Conservation (phyloP, 2,797 vertebrate genomes). For the Phaenicophaeus curvirostris region DNA sequence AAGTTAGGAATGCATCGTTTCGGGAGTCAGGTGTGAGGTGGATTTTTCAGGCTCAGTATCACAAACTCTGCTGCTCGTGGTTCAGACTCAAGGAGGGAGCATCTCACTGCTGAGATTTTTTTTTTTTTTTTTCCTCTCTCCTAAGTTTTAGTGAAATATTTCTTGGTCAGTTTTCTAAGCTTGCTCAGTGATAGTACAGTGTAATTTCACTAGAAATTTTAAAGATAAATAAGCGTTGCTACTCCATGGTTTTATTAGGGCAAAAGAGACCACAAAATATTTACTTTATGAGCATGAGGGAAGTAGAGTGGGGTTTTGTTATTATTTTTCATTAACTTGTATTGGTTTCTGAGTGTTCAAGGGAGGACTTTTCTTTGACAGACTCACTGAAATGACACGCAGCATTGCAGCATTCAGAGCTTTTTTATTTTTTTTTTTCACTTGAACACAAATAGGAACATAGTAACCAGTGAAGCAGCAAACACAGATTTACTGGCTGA, state of each 20-base stretch:
- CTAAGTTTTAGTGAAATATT: neutral
- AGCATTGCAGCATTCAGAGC: neutral
- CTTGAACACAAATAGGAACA: neutral
- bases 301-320: neutral
- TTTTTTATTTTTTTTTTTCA: neutral
- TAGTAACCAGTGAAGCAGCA: neutral
- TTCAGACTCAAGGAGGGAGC: neutral
- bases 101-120: neutral
- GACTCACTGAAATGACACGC: neutral
- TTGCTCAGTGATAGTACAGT: neutral
- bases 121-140: neutral
- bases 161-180: neutral
- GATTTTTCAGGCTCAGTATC: neutral
- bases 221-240: neutral
- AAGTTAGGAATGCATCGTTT: neutral
- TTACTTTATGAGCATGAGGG: neutral
- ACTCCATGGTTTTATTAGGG: neutral
- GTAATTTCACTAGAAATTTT: neutral
- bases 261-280: neutral
- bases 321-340: neutral
- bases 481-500: constrained; percentile 28
- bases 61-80: neutral
- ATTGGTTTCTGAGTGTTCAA: neutral
- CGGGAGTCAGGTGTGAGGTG: neutral
- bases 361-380: neutral